Evolutionary conservation across 2,797 vertebrate genomes (phyloP).

Genomic region (Tapirus indicus): DNA sequence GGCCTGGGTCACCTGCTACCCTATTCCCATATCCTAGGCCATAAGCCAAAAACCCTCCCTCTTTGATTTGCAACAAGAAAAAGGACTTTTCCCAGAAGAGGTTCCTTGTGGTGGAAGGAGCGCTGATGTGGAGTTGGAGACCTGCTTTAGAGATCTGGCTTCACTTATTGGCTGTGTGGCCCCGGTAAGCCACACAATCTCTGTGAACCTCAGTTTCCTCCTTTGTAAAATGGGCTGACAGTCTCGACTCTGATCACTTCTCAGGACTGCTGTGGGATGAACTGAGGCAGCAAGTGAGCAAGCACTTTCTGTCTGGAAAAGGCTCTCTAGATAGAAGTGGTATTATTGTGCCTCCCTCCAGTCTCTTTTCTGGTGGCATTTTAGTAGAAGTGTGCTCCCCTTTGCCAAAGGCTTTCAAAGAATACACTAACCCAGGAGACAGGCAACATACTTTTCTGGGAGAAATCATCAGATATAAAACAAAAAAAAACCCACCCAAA

Average conservation of each 20-base stretch:
- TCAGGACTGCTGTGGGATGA: neutral
- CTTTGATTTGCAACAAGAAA: neutral
- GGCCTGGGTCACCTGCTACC: neutral
- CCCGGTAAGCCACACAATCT: neutral
- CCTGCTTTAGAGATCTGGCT: neutral
- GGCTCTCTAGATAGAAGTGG: neutral
- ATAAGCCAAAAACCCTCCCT: neutral
- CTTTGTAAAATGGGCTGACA: neutral
- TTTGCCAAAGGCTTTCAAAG: slow-evolving; percentile 75
- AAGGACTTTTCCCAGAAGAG: neutral
- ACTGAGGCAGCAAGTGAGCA: neutral
- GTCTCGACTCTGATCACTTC: neutral
- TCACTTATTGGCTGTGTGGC: neutral
- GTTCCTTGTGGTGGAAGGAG: neutral
- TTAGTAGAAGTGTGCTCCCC: slow-evolving; percentile 69
- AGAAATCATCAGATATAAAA: slow-evolving; percentile 78
- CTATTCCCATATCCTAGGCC: neutral
- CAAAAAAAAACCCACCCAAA: neutral
- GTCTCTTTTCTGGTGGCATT: slow-evolving; percentile 35
- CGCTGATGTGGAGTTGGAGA: neutral
- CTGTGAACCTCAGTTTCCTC: neutral
- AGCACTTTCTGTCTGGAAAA: neutral
- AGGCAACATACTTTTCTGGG: slow-evolving; percentile 83
- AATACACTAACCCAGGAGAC: slow-evolving; percentile 76
- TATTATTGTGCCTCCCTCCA: neutral